phyloP scores from a whole-genome alignment of 2,113 vertebrate genomes.

The Stictonetta naevosa region DNA sequence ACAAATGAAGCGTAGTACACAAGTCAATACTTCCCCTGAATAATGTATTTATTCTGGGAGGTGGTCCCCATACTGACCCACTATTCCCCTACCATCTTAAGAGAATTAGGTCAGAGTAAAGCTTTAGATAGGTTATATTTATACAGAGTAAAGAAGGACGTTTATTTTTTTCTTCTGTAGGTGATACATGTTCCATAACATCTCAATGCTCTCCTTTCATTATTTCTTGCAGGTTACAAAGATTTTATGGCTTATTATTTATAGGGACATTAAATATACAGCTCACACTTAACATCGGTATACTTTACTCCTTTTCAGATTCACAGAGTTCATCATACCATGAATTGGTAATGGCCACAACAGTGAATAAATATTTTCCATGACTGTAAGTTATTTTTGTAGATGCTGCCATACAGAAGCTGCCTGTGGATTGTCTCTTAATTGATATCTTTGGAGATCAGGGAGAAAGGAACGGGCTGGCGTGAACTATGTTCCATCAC shows the following conservation, averaged over 20 bases:
- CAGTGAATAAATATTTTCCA: neutral
- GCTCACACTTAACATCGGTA: neutral
- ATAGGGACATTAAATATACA: neutral
- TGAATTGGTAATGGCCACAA: neutral
- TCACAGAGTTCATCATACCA: neutral
- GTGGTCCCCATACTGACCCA: neutral
- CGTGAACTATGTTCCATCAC: neutral
- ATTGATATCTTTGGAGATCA: neutral
- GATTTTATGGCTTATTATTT: neutral
- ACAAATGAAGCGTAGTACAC: neutral
- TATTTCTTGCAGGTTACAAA: neutral
- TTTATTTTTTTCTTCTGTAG: neutral
- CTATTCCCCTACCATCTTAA: neutral
- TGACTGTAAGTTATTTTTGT: neutral
- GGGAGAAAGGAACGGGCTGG: neutral
- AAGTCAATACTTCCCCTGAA: constrained; percentile 42
- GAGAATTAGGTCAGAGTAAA: neutral
- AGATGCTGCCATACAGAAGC: neutral
- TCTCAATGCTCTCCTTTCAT: neutral
- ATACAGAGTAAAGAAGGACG: neutral
- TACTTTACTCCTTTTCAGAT: neutral
- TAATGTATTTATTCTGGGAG: neutral
- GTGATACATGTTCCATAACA: neutral
- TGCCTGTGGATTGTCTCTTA: neutral
- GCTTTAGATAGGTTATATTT: neutral